Evolutionary conservation across 2,888 invertebrate genomes (phyloP), one percentile per base, ranked within the genome.

Genomic region (Caenorhabditis parvicauda): DNA sequence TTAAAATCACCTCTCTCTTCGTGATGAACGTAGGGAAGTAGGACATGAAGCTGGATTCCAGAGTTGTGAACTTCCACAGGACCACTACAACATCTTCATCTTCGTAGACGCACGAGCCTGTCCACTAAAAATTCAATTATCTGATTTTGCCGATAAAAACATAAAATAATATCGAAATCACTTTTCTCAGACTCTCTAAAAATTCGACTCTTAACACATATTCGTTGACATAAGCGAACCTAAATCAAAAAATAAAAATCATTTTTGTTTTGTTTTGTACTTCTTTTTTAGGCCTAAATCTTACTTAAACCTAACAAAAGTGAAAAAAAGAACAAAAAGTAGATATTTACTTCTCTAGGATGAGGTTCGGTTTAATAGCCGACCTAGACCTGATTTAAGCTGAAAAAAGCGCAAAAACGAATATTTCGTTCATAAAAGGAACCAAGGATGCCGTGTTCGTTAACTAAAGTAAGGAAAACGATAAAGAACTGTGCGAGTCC

Each of bases 91-190:
- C 67, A 41, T 76, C 73, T 42, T 76, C 74, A 19, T 69, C 70
- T 44, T 76, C 76, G 47, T 73, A 76, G 24, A 75, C 65, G 39
- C 70, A 72, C 21, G 74, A 73, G 24, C 75, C 76, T 38, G 70
- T 69, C 62, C 73, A 66, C 74, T 73, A 54, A 27, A 72, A 58
- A 43, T 24, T n/a, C n/a, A n/a, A n/a, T n/a, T n/a, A n/a, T n/a
- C n/a, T n/a, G n/a, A n/a, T n/a, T n/a, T n/a, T n/a, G 19, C 6
- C 25, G 1, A 45, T 21, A 51, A 29, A 43, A 43, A 29, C 7
- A 17, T 5, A 17, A 22, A 52, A 1, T 19, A 42, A 9, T 32
- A 7, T 50, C n/a, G 12, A 14, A 19, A 9, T n/a, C 5, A 46
- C 12, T 27, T 3, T 9, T 9, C 22, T 43, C 7, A 7, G 43